Base-by-base conservation (phyloP, 2,113 vertebrate genomes). In the Dicentrarchus labrax region DNA sequence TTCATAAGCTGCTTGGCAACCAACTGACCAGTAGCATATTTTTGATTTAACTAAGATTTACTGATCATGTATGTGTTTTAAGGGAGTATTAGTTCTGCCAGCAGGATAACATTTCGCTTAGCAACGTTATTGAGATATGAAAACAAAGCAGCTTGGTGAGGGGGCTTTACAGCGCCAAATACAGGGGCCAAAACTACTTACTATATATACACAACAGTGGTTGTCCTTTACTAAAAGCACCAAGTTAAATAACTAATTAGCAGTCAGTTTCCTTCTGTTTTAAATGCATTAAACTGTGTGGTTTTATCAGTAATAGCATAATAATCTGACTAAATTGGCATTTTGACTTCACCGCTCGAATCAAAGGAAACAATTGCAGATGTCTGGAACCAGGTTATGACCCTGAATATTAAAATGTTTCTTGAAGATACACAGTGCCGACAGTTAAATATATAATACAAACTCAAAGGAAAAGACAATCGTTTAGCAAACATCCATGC, bases 41-140 rank as follows among this genome's bases (percentile, higher is more conserved):
- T 10, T 8, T 24, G 21, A 60, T 36, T 60, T 73, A 38, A 73
- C 54, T 21, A 19, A 71, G 47, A 71, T 51, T 19, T 61, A 45
- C 51, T 50, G 66, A 8, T 41, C 43, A 41, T 41, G 19, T 47
- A n/a, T 6, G 43, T 17, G 43, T 71, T 79, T 79, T 62, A 67
- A 17, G 9, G 30, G 19, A 68, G n/a, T 24, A 50, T 56, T 68
- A 30, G 22, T 67, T 43, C 38, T 30, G 10, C 39, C 11, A 45
- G 51, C 16, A 45, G 57, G 3, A 60, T 1, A 36, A 64, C 1
- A 53, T 51, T 47, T 48, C 24, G 38, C n/a, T 19, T 30, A 11
- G 15, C 11, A 39, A 7, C 6, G 0, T 6, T 22, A 8, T 8
- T 64, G 24, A 8, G 16, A 53, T 22, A 22, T 19, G 9, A 10